These are phyloP conservation scores for Agriopis marginaria DNA, from an alignment of 2,888 invertebrate genomes.

Conservation along the genomic window DNA sequence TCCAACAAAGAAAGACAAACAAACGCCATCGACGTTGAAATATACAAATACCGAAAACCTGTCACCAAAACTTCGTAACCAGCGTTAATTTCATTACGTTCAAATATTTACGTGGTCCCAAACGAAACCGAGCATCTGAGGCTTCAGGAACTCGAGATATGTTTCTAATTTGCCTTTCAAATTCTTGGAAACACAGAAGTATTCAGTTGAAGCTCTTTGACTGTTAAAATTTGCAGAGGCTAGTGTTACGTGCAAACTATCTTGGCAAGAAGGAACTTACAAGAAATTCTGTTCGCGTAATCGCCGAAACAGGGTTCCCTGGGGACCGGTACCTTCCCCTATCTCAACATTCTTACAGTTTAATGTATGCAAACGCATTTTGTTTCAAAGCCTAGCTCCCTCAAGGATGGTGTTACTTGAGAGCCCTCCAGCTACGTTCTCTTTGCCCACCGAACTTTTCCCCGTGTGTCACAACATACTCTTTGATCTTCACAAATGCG, in stretches of 20 bases:
- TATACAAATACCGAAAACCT: constrained; percentile 39
- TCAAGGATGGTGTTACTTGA: constrained; percentile 78
- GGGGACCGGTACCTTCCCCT: constrained; percentile 77
- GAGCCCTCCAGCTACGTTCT: constrained; percentile 76
- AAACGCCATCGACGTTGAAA: too few relatives aligned
- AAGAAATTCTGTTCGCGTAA: constrained; percentile 84
- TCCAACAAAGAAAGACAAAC: too few relatives aligned
- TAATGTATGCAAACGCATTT: constrained; percentile 87
- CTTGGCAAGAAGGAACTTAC: constrained; percentile 74
- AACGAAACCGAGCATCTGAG: constrained; percentile 50
- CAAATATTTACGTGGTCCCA: constrained; percentile 72
- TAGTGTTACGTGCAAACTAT: constrained; percentile 83
- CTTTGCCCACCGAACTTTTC: constrained; percentile 74
- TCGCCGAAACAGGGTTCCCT: constrained; percentile 82
- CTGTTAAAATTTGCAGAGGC: constrained; percentile 79
- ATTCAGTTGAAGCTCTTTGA: constrained; percentile 65
- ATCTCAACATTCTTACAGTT: constrained; percentile 85
- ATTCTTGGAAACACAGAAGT: constrained; percentile 81
- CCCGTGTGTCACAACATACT: constrained; percentile 79
- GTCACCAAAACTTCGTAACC: constrained; percentile 43
- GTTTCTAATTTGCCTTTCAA: constrained; percentile 84
- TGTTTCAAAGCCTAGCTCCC: constrained; percentile 85
- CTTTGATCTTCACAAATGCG: constrained; percentile 85
- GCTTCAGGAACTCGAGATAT: constrained; percentile 70
- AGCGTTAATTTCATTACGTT: constrained; percentile 66